Conservation (phyloP, 2,113 vertebrate genomes). For the Gyps fulvus region DNA sequence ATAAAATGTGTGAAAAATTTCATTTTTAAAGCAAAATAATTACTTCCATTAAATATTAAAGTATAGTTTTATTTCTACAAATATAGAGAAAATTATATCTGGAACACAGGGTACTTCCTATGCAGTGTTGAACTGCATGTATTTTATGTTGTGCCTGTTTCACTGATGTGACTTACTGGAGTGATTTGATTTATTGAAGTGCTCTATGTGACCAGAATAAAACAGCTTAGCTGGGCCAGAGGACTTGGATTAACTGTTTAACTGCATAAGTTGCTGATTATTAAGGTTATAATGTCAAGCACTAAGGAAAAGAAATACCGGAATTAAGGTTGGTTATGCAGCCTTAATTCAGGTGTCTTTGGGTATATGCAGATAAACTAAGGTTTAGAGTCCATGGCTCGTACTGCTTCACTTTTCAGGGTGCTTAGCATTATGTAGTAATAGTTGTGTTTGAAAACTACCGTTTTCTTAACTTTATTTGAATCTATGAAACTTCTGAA, state of each 20-base stretch:
- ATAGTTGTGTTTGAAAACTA: neutral
- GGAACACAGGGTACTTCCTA: neutral
- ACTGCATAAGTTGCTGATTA: neutral
- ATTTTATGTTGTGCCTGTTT: neutral
- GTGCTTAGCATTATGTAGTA: neutral
- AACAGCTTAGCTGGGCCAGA: neutral
- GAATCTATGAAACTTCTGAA: neutral
- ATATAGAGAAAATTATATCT: neutral
- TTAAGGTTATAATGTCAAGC: neutral
- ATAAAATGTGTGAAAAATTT: neutral
- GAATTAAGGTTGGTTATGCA: neutral
- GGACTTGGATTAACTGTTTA: neutral
- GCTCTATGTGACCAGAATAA: neutral
- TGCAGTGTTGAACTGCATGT: neutral
- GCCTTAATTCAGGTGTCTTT: neutral
- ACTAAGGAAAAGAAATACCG: neutral
- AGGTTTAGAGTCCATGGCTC: neutral
- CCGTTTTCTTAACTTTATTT: neutral
- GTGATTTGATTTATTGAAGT: neutral
- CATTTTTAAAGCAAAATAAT: neutral
- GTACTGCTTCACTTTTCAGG: neutral
- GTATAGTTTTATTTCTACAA: neutral
- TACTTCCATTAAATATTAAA: neutral
- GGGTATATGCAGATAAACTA: neutral
- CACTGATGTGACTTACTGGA: neutral